phyloP scores from a whole-genome alignment of 2,888 invertebrate species.

The Diadegma fenestrale region DNA sequence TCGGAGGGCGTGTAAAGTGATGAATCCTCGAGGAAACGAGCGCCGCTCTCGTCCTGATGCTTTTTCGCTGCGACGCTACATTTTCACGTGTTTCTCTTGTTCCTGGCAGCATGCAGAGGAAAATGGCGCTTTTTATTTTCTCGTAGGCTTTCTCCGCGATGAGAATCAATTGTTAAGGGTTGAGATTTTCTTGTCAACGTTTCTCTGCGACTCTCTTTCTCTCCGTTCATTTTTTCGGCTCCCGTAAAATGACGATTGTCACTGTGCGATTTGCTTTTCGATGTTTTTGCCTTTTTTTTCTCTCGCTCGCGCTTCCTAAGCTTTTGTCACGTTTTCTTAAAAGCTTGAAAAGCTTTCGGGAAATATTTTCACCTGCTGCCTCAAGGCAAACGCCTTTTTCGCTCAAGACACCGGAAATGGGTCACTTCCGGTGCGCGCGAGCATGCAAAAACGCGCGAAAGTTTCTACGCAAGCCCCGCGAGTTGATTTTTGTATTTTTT shows the following conservation, averaged over 20 bases:
- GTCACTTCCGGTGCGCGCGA: not conserved
- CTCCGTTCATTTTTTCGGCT: not conserved
- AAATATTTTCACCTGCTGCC: no score
- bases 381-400: not conserved
- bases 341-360: not conserved
- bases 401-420: not conserved
- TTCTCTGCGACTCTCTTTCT: not conserved
- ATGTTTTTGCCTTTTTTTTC: not conserved
- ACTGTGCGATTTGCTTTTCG: not conserved
- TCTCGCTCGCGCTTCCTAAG: not conserved
- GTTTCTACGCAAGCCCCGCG: not conserved
- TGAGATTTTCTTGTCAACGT: not conserved
- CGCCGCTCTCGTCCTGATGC: no score
- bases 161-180: constrained; percentile 32
- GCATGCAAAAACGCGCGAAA: no score
- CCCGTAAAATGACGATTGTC: not conserved
- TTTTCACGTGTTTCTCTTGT: no score
- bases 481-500: no score
- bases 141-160: constrained; percentile 35
- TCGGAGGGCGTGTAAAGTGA: no score
- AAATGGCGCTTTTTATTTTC: not conserved
- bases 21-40: no score
- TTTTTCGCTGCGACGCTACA: no score
- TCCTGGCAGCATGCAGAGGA: no score
- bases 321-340: constrained; percentile 5